Percentiles rank a stretch among this genome's conserved stretches.
phyloP scores from a whole-genome alignment of 2,113 vertebrate genomes.

The Polypterus bichir region DNA sequence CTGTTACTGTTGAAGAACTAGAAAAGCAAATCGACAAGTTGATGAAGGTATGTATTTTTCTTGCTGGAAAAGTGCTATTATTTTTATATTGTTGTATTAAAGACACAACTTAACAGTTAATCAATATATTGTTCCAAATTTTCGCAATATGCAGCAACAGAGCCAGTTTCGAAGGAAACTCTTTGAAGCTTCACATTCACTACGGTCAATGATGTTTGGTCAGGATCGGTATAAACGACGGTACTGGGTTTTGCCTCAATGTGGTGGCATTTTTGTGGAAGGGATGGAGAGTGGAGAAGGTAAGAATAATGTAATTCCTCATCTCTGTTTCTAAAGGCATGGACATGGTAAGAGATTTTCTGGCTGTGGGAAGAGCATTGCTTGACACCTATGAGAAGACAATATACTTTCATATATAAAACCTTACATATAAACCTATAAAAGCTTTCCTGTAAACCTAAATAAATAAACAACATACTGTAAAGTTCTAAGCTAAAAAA shows the following conservation, averaged over 20 bases:
- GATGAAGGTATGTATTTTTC: slow-evolving; percentile 61
- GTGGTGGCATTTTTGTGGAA: slow-evolving; percentile 83
- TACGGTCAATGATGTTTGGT: slow-evolving; percentile 83
- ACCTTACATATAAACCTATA: too few relatives aligned
- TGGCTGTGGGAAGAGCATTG: too few relatives aligned
- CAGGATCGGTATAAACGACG: slow-evolving; percentile 83
- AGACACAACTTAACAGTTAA: background rate
- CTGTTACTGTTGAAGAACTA: slow-evolving; percentile 76
- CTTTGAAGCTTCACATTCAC: slow-evolving; percentile 73
- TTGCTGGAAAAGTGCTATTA: slow-evolving; percentile 10
- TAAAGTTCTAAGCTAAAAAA: too few relatives aligned
- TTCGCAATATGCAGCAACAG: slow-evolving; percentile 62
- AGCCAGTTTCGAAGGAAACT: slow-evolving; percentile 79
- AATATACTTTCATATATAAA: too few relatives aligned
- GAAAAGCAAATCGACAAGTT: slow-evolving; percentile 88
- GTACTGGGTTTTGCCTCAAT: slow-evolving; percentile 87
- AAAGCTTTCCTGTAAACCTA: too few relatives aligned
- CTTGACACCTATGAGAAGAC: too few relatives aligned
- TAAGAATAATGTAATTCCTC: slow-evolving; percentile 29
- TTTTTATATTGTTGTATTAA: background rate
- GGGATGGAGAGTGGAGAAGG: slow-evolving; percentile 79
- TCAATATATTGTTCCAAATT: background rate
- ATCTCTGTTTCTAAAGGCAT: too few relatives aligned
- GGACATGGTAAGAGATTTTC: too few relatives aligned
- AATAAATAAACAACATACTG: too few relatives aligned